Percentiles rank a stretch among this genome's conserved stretches.
These are phyloP conservation scores for Cyclura pinguis DNA, from an alignment of 2,797 vertebrate species.

Conservation along the genomic window DNA sequence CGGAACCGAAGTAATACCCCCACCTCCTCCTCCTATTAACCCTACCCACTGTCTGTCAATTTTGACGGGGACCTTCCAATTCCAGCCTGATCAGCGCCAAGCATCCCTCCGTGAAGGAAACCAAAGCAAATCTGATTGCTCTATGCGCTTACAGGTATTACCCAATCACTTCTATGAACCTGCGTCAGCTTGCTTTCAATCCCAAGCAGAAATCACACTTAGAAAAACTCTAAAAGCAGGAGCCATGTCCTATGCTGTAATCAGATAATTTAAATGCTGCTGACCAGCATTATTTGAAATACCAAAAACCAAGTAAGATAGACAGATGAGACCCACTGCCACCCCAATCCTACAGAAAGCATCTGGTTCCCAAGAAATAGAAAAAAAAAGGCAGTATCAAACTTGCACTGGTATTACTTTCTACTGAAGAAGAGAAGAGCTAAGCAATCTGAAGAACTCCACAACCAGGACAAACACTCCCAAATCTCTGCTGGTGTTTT, in stretches of 20 bases:
- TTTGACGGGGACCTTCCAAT: background rate
- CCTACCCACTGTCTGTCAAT: background rate
- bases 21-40: background rate
- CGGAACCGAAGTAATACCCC: conserved; percentile 54
- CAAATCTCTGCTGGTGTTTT: conserved; percentile 23
- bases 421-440: conserved; percentile 55
- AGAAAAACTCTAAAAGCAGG: conserved; percentile 18
- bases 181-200: background rate
- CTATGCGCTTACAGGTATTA: background rate
- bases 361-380: background rate
- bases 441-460: conserved; percentile 11
- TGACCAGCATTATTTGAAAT: background rate
- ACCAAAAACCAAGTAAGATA: background rate
- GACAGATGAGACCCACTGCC: background rate
- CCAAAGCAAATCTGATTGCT: rapidly evolving
- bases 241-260: background rate
- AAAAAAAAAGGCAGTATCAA: background rate
- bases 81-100: background rate
- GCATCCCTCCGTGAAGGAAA: background rate
- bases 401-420: conserved; percentile 54
- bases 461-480: conserved; percentile 8
- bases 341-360: background rate
- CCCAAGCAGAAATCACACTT: rapidly evolving
- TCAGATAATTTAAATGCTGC: background rate
- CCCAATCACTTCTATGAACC: background rate